A percentile compares a stretch with the other conserved stretches of the same genome.
Conservation (phyloP, 2,888 invertebrate species). For the Antheraea assamensis region DNA sequence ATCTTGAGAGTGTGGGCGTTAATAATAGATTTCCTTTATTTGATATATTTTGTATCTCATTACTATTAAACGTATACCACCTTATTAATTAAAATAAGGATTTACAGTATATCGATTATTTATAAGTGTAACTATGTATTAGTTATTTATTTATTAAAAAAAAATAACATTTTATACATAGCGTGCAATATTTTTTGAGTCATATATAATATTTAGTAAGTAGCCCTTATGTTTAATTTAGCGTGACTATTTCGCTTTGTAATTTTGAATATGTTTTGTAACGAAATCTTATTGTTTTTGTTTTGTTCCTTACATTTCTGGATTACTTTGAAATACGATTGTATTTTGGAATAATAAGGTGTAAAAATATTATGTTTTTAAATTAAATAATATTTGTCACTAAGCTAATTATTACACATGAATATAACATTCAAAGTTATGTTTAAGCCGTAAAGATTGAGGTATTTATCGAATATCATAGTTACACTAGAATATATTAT, state of each 20-base stretch:
- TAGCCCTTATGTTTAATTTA: slow-evolving; percentile 10
- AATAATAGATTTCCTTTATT: neutral
- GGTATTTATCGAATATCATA: neutral
- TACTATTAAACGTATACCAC: slow-evolving; percentile 67
- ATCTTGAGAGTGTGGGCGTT: neutral
- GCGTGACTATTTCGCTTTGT: neutral
- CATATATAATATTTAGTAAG: slow-evolving; percentile 22
- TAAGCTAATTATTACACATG: neutral
- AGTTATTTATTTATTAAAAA: slow-evolving; percentile 69
- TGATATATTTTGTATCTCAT: slow-evolving; percentile 39
- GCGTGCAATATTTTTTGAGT: slow-evolving; percentile 46
- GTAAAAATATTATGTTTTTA: slow-evolving; percentile 7
- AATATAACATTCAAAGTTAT: neutral
- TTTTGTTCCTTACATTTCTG: slow-evolving; percentile 4
- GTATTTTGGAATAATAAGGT: neutral
- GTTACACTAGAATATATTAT: neutral
- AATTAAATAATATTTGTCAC: neutral
- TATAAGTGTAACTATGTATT: slow-evolving; percentile 62
- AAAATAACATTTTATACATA: slow-evolving; percentile 70
- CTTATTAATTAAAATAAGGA: slow-evolving; percentile 75
- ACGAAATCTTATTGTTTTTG: neutral
- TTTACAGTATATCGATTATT: slow-evolving; percentile 65
- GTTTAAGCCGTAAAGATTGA: neutral
- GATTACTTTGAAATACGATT: neutral
- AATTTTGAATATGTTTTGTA: slow-evolving; percentile 3